Conservation (phyloP, 1,140 invertebrate species). For the Anadara kagoshimensis region DNA sequence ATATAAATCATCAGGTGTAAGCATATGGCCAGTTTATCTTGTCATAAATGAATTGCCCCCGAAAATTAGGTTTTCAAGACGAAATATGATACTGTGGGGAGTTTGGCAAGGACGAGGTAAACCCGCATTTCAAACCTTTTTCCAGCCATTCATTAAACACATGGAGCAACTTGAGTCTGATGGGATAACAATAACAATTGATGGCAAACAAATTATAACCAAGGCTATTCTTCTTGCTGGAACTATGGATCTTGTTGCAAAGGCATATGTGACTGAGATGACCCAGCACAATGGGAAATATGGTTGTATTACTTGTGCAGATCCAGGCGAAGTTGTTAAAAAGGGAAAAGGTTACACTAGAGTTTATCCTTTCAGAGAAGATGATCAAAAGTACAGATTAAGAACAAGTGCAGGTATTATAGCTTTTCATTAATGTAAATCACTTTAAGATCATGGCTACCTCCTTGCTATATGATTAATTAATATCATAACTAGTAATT, state of each 20-base stretch:
- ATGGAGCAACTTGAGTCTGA: conserved; percentile 7
- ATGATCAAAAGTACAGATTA: not conserved
- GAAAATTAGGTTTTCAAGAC: conserved; percentile 9
- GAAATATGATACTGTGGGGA: conserved; percentile 30
- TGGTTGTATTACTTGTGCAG: conserved; percentile 19
- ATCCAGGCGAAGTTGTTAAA: conserved; percentile 3
- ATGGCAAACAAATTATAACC: not conserved
- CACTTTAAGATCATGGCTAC: not conserved
- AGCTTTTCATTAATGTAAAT: conserved; percentile 1
- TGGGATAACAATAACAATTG: not conserved
- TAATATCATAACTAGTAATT: conserved; percentile 8
- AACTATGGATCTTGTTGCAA: conserved; percentile 16
- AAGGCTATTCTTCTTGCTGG: not conserved
- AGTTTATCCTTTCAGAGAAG: not conserved
- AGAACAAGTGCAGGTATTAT: not conserved
- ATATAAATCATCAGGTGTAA: conserved; percentile 1
- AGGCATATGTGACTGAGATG: conserved; percentile 17
- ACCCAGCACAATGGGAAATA: conserved; percentile 13
- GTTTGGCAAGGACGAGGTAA: conserved; percentile 29
- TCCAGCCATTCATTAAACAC: conserved; percentile 24
- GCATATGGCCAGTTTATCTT: conserved; percentile 27
- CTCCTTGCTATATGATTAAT: not conserved
- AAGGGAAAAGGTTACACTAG: no score
- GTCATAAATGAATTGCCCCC: conserved; percentile 32
- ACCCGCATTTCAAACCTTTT: conserved; percentile 19